Evolutionary conservation across 1,140 invertebrate species (phyloP).

Genomic region (Nebria ingens): DNA sequence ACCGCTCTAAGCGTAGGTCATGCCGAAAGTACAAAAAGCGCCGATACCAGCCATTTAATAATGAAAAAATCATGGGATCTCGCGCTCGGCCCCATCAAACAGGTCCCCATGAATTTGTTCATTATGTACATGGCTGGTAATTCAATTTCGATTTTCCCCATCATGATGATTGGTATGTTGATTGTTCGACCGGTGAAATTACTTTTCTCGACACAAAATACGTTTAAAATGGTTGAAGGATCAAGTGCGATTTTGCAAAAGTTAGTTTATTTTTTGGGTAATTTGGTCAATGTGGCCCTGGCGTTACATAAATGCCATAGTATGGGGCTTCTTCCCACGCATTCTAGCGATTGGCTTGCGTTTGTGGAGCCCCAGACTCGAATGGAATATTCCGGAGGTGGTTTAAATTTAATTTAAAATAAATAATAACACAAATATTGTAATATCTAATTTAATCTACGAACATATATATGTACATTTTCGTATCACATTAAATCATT

Average conservation of each 20-base stretch:
- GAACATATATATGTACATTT: conserved; percentile 12
- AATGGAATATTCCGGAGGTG: conserved; percentile 81
- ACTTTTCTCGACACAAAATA: conserved; percentile 78
- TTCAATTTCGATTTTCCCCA: conserved; percentile 98
- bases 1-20: conserved; percentile 56
- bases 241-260: conserved; percentile 83
- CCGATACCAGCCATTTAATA: conserved; percentile 70
- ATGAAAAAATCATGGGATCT: conserved; percentile 98
- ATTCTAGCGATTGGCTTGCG: conserved; percentile 97
- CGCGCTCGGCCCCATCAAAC: conserved; percentile 87
- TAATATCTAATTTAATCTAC: conserved; percentile 13
- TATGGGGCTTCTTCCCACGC: conserved; percentile 95
- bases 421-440: conserved; percentile 20
- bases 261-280: conserved; percentile 89
- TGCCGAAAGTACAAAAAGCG: conserved; percentile 62
- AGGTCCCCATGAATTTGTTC: conserved; percentile 98
- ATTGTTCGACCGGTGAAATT: conserved; percentile 93
- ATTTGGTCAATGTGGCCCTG: conserved; percentile 83
- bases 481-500: conserved; percentile 26
- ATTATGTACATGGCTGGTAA: conserved; percentile 99
- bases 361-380: conserved; percentile 88
- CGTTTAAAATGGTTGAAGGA: conserved; percentile 95
- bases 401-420: conserved; percentile 53
- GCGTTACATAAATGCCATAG: conserved; percentile 98
- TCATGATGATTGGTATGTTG: conserved; percentile 99